phyloP scores from a whole-genome alignment of 1,140 invertebrate species.

The Micrasema minimum region DNA sequence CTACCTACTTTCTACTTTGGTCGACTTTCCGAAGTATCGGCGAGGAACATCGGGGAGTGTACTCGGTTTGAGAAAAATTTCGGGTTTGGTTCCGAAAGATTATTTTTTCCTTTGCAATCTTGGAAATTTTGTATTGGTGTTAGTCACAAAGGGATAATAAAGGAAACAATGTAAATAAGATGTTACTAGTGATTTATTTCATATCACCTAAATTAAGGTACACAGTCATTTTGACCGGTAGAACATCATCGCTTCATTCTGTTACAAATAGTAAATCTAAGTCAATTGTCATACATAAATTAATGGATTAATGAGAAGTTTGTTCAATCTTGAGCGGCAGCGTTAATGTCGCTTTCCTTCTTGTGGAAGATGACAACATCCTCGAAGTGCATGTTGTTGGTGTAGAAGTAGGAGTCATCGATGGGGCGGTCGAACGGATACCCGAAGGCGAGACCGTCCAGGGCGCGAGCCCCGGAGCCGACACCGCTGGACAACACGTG shows the following conservation, averaged over 20 bases:
- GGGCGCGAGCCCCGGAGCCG: conserved; percentile 60
- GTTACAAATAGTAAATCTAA: background rate
- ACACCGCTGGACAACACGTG: conserved; percentile 59
- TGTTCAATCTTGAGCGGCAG: conserved; percentile 26
- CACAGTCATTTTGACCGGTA: background rate
- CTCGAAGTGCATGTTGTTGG: conserved; percentile 69
- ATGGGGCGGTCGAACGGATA: conserved; percentile 76
- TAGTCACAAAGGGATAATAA: no score
- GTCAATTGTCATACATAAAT: conserved; percentile 16
- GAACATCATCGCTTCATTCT: background rate
- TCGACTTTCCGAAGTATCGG: no score
- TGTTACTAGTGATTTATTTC: conserved; percentile 19
- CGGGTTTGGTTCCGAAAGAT: no score
- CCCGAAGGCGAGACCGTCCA: conserved; percentile 72
- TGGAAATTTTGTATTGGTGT: no score
- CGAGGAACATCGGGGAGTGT: no score
- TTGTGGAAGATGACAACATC: conserved; percentile 72
- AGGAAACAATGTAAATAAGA: no score
- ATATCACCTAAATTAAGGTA: conserved; percentile 4
- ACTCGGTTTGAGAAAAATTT: no score
- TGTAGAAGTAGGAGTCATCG: conserved; percentile 62
- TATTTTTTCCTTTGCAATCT: no score
- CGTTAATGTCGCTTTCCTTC: conserved; percentile 50
- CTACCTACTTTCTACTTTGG: no score
- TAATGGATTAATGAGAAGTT: no score